A percentile compares a stretch with the other conserved stretches of the same genome.
phyloP scores from a whole-genome alignment of 2,888 invertebrate species.

The Margaritifera margaritifera region DNA sequence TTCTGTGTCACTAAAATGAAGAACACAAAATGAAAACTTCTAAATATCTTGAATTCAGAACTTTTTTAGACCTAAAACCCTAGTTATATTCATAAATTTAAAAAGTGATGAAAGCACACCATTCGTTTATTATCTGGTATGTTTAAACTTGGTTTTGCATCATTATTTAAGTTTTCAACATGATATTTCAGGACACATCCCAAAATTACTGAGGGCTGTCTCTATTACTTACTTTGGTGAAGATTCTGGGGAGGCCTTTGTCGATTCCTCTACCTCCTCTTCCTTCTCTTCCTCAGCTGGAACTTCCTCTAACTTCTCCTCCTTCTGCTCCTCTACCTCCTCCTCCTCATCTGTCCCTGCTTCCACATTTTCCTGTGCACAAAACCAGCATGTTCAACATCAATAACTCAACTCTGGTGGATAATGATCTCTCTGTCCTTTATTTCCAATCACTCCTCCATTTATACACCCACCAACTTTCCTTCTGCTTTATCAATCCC shows the following conservation, averaged over 20 bases:
- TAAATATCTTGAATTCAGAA: too few relatives aligned
- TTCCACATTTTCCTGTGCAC: constrained; percentile 13
- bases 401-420: not conserved
- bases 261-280: constrained; percentile 26
- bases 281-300: constrained; percentile 36
- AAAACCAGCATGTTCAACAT: not conserved
- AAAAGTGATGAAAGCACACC: too few relatives aligned
- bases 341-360: constrained; percentile 36
- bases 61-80: too few relatives aligned
- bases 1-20: too few relatives aligned
- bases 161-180: not conserved
- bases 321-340: constrained; percentile 29
- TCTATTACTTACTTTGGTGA: not conserved
- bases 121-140: too few relatives aligned
- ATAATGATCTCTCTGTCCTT: too few relatives aligned
- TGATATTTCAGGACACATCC: not conserved
- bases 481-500: too few relatives aligned
- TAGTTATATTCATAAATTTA: too few relatives aligned
- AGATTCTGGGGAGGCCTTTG: constrained; percentile 11
- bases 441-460: too few relatives aligned
- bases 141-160: constrained; percentile 7
- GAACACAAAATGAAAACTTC: too few relatives aligned
- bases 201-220: not conserved
- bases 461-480: too few relatives aligned
- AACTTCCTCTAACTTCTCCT: constrained; percentile 24